A percentile compares a stretch with the other conserved stretches of the same genome.
Evolutionary conservation across 2,797 vertebrate genomes (phyloP).

Genomic region (Xerus rutilus): DNA sequence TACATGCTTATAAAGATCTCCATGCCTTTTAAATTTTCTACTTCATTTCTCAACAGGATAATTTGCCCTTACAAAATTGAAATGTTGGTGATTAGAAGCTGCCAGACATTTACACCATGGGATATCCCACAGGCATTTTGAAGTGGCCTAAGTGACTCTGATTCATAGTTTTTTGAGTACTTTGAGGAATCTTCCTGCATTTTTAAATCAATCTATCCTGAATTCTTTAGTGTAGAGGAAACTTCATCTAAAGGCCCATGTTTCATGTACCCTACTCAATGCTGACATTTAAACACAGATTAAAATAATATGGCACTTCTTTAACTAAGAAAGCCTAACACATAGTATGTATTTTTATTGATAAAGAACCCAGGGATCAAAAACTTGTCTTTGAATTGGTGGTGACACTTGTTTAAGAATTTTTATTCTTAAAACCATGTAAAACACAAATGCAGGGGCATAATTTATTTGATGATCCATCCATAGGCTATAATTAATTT

Average conservation of each 20-base stretch:
- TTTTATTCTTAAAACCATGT: not conserved
- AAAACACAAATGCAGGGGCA: not conserved
- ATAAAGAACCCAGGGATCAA: not conserved
- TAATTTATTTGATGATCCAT: not conserved
- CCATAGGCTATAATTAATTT: not conserved
- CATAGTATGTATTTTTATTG: not conserved
- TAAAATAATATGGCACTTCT: slow-evolving; percentile 8
- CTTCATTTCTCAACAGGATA: not conserved
- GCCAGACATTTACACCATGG: not conserved
- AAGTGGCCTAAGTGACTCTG: not conserved
- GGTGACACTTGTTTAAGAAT: too few relatives aligned
- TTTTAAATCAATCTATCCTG: not conserved
- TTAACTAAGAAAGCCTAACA: not conserved
- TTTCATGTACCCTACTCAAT: not conserved
- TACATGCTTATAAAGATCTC: not conserved
- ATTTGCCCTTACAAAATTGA: slow-evolving; percentile 4
- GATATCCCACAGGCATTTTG: not conserved
- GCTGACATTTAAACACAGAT: not conserved
- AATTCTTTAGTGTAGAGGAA: not conserved
- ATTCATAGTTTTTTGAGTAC: not conserved
- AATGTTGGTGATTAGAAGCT: not conserved
- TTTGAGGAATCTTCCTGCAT: not conserved
- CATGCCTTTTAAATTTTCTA: not conserved
- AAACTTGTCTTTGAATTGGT: not conserved
- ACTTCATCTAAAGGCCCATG: not conserved